phyloP scores from a whole-genome alignment of 1,140 invertebrate species.

The Watersipora subatra region DNA sequence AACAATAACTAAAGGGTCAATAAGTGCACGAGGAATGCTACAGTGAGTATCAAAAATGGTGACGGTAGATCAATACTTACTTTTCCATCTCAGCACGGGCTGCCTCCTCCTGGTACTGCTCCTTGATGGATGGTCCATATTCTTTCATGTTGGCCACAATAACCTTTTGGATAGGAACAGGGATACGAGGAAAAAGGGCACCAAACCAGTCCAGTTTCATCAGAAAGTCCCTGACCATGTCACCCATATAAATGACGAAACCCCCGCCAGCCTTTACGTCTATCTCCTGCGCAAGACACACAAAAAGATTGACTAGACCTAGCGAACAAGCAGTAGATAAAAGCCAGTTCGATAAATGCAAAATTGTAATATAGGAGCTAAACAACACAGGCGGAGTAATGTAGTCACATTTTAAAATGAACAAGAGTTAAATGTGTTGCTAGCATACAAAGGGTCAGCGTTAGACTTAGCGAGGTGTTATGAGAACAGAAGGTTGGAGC shows the following conservation, averaged over 20 bases:
- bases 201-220: slow-evolving; percentile 87
- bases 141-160: slow-evolving; percentile 15
- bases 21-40: too few relatives aligned
- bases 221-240: slow-evolving; percentile 81
- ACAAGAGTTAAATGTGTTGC: neutral
- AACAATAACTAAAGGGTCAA: too few relatives aligned
- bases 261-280: slow-evolving; percentile 95
- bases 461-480: too few relatives aligned
- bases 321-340: too few relatives aligned
- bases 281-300: slow-evolving; percentile 52
- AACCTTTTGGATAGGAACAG: slow-evolving; percentile 87
- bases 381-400: too few relatives aligned
- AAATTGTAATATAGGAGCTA: too few relatives aligned
- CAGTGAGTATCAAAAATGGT: too few relatives aligned
- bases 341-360: too few relatives aligned
- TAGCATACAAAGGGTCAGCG: neutral
- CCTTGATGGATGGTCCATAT: neutral
- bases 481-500: too few relatives aligned
- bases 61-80: too few relatives aligned
- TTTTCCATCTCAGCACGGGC: neutral
- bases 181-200: slow-evolving; percentile 93
- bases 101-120: neutral
- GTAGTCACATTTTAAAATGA: too few relatives aligned
- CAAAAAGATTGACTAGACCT: neutral
- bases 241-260: slow-evolving; percentile 81